Percentiles rank a stretch among this genome's conserved stretches.
These are phyloP conservation scores for Octonoba sinensis DNA, from an alignment of 2,888 invertebrate genomes.

Conservation along the genomic window DNA sequence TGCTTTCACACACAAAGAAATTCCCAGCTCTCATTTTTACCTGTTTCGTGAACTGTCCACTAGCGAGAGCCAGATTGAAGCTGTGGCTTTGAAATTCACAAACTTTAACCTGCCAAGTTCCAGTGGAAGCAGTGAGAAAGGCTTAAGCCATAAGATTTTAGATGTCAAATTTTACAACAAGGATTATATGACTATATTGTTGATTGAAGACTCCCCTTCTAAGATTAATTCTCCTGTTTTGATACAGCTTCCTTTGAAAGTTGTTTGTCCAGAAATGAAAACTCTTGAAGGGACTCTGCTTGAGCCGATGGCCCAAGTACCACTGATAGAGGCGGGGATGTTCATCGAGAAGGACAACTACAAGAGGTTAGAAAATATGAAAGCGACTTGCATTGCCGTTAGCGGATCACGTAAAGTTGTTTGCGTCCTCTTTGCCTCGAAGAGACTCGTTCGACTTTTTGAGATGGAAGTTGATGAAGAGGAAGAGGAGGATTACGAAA, in stretches of 20 bases:
- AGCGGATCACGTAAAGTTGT: constrained; percentile 88
- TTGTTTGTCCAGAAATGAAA: constrained; percentile 6
- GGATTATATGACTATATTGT: constrained; percentile 69
- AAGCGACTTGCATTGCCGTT: constrained; percentile 80
- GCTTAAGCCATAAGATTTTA: constrained; percentile 66
- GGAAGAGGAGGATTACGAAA: constrained; percentile 78
- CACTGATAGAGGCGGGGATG: constrained; percentile 18
- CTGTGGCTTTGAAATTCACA: constrained; percentile 17
- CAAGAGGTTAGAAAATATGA: constrained; percentile 70
- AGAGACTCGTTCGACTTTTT: constrained; percentile 85
- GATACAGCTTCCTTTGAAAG: constrained; percentile 68
- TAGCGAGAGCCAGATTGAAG: not conserved
- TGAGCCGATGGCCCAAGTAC: not conserved
- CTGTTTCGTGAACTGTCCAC: constrained; percentile 43
- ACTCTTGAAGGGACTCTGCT: not conserved
- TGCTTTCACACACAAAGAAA: constrained; percentile 23
- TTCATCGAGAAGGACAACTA: constrained; percentile 35
- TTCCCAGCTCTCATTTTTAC: constrained; percentile 40
- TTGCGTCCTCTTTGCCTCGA: constrained; percentile 84
- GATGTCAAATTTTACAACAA: constrained; percentile 71
- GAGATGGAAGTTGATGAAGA: constrained; percentile 95
- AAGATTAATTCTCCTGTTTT: constrained; percentile 66
- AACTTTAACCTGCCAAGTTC: not conserved
- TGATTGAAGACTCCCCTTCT: constrained; percentile 67
- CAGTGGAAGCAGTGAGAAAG: not conserved